Evolutionary conservation across 2,888 invertebrate species (phyloP).

Genomic region (Sinopyrophorus schimmeli): DNA sequence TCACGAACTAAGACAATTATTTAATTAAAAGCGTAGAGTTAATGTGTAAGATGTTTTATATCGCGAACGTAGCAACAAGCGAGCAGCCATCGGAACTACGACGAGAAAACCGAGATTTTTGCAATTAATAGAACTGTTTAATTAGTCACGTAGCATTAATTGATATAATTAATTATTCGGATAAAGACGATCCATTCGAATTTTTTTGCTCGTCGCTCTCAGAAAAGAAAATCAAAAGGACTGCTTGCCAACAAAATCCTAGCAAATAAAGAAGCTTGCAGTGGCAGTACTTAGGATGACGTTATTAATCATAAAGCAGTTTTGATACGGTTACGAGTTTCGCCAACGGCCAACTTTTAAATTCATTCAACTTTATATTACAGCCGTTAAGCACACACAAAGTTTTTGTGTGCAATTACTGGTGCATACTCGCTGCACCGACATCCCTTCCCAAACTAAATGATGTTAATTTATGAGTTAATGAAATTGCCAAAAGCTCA

Average conservation of each 20-base stretch:
- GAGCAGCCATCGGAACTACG: too few relatives aligned
- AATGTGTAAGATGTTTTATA: too few relatives aligned
- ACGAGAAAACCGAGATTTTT: conserved; percentile 18
- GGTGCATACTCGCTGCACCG: conserved; percentile 18
- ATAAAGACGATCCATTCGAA: conserved; percentile 14
- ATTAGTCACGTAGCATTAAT: conserved; percentile 24
- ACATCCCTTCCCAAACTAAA: conserved; percentile 16
- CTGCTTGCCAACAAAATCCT: not conserved
- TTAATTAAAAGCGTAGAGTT: too few relatives aligned
- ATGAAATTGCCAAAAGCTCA: too few relatives aligned
- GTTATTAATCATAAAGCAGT: conserved; percentile 30
- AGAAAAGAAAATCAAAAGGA: not conserved
- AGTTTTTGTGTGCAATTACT: conserved; percentile 25
- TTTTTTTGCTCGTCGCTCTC: not conserved
- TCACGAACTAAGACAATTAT: too few relatives aligned
- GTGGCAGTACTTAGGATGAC: conserved; percentile 17
- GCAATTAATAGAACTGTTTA: conserved; percentile 16
- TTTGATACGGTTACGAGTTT: conserved; percentile 26
- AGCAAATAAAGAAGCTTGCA: conserved; percentile 13
- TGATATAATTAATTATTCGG: conserved; percentile 21
- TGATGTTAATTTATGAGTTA: conserved; percentile 20
- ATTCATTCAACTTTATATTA: conserved; percentile 27
- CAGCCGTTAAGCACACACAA: conserved; percentile 22
- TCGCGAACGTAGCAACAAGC: too few relatives aligned
- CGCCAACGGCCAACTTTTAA: conserved; percentile 25